These are phyloP conservation scores for Eonycteris spelaea DNA, from an alignment of 2,113 vertebrate genomes.

Conservation along the genomic window DNA sequence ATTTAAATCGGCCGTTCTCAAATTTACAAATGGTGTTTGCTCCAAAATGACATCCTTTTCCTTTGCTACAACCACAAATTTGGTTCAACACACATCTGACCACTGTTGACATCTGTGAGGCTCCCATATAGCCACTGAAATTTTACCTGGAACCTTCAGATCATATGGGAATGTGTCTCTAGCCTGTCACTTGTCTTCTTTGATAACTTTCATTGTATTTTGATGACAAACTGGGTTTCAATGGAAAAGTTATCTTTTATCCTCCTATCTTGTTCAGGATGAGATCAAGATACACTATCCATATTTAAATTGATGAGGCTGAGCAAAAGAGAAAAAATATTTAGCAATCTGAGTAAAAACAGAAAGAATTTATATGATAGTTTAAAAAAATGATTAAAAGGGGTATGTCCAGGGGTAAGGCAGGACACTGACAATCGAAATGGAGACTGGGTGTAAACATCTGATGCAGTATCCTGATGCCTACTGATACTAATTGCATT, in stretches of 20 bases:
- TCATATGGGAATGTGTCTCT: neutral
- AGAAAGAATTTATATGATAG: neutral
- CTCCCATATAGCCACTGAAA: neutral
- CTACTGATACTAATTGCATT: neutral
- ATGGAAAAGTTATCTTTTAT: neutral
- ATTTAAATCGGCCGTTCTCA: slow-evolving; percentile 64
- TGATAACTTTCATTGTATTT: neutral
- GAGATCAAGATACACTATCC: neutral
- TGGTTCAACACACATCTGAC: neutral
- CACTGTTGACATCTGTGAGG: neutral
- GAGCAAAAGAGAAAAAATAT: slow-evolving; percentile 19
- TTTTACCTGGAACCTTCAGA: neutral
- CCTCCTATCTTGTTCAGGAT: neutral
- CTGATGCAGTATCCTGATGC: neutral
- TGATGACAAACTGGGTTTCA: neutral
- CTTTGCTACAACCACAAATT: neutral
- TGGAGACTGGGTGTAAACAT: neutral
- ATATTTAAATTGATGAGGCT: neutral
- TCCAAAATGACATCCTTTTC: slow-evolving; percentile 37
- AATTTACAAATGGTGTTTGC: slow-evolving; percentile 23
- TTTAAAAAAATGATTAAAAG: neutral
- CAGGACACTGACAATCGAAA: neutral
- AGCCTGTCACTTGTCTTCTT: neutral
- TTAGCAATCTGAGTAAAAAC: neutral
- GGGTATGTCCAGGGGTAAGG: neutral